Conservation (phyloP, 1,140 invertebrate species). For the Drosophila quadrilineata region DNA sequence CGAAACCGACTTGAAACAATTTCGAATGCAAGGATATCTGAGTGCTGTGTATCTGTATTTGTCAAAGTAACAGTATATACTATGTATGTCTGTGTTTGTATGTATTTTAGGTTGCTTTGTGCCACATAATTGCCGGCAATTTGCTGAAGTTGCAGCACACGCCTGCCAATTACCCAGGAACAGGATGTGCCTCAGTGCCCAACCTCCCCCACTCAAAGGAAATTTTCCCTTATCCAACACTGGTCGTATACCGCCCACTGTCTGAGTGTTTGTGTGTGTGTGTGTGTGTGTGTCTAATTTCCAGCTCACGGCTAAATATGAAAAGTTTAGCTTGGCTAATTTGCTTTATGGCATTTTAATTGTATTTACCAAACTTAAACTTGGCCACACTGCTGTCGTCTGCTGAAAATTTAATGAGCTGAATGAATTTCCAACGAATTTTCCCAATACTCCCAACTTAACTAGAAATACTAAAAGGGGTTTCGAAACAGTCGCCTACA, state of each 20-base stretch:
- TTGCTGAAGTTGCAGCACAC: conserved; percentile 76
- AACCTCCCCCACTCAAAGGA: conserved; percentile 28
- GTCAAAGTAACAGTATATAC: conserved; percentile 8
- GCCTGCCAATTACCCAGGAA: conserved; percentile 65
- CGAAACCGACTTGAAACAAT: conserved; percentile 25
- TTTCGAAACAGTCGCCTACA: too few relatives aligned
- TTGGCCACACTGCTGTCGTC: conserved; percentile 39
- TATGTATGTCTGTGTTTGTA: background rate
- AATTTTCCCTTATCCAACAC: background rate
- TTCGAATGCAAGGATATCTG: conserved; percentile 22
- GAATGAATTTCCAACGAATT: conserved; percentile 65
- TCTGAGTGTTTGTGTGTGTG: too few relatives aligned
- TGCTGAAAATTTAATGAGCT: conserved; percentile 76
- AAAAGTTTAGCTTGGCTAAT: conserved; percentile 79
- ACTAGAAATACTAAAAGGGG: too few relatives aligned
- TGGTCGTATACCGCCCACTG: background rate
- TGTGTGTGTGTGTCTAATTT: conserved; percentile 70
- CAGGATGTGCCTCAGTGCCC: conserved; percentile 73
- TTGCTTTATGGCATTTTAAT: conserved; percentile 80
- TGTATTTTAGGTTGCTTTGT: conserved; percentile 62
- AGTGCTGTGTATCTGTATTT: conserved; percentile 9
- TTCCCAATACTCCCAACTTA: conserved; percentile 3
- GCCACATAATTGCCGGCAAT: conserved; percentile 77
- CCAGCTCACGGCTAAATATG: conserved; percentile 69
- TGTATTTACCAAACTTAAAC: conserved; percentile 63